phyloP scores from a whole-genome alignment of 2,113 vertebrate species.

The Desmodus rotundus region DNA sequence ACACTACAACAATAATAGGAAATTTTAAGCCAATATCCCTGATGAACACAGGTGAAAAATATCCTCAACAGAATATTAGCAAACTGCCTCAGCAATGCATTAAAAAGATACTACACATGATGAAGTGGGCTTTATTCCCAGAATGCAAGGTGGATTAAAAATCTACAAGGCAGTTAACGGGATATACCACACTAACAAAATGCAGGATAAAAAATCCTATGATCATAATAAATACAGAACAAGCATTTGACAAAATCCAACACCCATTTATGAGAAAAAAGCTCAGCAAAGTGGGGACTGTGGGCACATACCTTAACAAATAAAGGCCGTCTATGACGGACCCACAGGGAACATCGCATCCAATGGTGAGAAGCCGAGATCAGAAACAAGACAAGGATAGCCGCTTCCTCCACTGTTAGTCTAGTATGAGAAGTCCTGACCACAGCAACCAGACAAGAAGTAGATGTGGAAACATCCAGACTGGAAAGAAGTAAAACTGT shows the following conservation, averaged over 20 bases:
- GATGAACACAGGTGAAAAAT: background rate
- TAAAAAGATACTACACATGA: background rate
- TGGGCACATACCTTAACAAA: background rate
- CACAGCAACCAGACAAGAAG: no score
- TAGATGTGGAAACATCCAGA: no score
- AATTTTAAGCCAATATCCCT: background rate
- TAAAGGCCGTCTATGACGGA: background rate
- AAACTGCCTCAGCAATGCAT: background rate
- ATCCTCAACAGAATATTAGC: background rate
- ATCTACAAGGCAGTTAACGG: background rate
- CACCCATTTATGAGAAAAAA: background rate
- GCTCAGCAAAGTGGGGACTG: background rate
- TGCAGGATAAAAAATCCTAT: background rate
- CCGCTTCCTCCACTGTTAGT: no score
- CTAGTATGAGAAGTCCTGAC: no score
- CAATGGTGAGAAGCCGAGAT: no score
- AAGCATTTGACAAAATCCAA: background rate
- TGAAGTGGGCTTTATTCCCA: background rate
- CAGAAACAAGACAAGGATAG: no score
- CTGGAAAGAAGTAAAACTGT: no score
- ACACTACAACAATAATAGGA: background rate
- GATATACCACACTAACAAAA: background rate
- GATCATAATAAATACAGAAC: background rate
- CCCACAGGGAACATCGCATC: no score
- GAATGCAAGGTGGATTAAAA: background rate